phyloP scores from a whole-genome alignment of 2,797 vertebrate species.

The Clarias platycephalus region DNA sequence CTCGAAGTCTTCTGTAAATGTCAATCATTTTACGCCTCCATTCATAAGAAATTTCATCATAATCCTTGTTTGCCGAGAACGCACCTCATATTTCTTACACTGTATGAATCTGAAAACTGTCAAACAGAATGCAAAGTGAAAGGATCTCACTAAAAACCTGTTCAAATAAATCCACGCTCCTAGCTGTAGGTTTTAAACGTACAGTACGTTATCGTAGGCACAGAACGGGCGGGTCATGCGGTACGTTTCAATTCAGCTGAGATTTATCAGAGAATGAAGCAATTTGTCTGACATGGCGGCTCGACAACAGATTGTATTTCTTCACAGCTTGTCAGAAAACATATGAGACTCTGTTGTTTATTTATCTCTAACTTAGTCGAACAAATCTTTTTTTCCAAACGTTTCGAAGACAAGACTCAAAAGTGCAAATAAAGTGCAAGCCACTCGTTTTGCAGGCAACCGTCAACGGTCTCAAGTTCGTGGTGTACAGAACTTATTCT shows the following conservation, averaged over 20 bases:
- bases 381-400: background rate
- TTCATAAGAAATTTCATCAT: too few relatives aligned
- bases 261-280: background rate
- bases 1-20: too few relatives aligned
- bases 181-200: background rate
- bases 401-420: background rate
- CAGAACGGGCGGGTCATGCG: background rate
- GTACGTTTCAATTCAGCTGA: background rate
- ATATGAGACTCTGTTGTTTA: background rate
- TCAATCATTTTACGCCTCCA: too few relatives aligned
- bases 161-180: background rate
- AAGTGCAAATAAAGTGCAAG: background rate
- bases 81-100: background rate
- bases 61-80: too few relatives aligned
- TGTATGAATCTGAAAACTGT: background rate
- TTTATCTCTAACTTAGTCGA: background rate
- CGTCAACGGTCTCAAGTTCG: background rate
- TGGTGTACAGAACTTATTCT: background rate
- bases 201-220: background rate
- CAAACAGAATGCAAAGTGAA: background rate
- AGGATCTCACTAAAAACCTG: background rate
- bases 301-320: background rate
- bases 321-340: background rate
- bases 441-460: background rate
- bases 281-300: background rate